phyloP scores from a whole-genome alignment of 2,797 vertebrate species.

The Myotis pilosus region DNA sequence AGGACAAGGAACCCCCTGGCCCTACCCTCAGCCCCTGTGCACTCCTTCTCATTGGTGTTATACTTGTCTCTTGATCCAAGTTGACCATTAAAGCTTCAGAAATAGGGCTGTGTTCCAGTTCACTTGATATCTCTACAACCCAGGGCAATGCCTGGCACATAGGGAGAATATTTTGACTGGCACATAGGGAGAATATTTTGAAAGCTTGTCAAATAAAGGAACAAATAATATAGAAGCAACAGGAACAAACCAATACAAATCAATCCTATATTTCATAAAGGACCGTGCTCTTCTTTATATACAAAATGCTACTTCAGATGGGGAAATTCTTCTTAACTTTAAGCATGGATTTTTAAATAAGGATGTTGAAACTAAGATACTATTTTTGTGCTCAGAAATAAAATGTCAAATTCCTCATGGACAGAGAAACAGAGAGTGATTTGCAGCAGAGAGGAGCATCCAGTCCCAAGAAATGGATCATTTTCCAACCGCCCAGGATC shows the following conservation, averaged over 20 bases:
- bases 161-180: background rate
- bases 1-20: background rate
- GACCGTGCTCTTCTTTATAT: background rate
- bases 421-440: background rate
- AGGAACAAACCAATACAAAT: background rate
- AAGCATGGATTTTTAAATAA: background rate
- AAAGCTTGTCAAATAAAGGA: background rate
- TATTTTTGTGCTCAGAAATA: background rate
- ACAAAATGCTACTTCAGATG: background rate
- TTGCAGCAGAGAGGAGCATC: background rate
- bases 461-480: background rate
- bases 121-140: background rate
- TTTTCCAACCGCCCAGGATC: background rate
- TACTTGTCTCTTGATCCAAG: background rate
- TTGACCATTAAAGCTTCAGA: background rate
- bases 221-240: background rate
- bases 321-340: background rate
- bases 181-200: background rate
- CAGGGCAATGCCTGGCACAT: background rate
- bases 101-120: background rate
- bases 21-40: background rate
- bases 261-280: background rate
- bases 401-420: background rate
- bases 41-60: background rate
- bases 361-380: background rate